Evolutionary conservation across 2,797 vertebrate genomes (phyloP).

Genomic region (Amphiprion clarkii): DNA sequence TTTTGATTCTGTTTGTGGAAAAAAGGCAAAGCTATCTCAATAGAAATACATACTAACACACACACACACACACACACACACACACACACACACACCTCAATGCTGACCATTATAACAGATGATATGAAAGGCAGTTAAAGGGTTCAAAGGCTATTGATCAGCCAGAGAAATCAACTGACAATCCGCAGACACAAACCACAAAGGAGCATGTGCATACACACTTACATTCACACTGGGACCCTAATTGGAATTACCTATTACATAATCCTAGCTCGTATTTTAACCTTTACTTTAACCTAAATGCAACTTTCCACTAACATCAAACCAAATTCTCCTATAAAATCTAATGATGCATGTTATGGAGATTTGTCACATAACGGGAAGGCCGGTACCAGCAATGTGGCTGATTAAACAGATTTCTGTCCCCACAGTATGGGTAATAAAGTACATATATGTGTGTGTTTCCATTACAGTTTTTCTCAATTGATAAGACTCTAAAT

Average conservation of each 20-base stretch:
- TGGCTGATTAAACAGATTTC: too few relatives aligned
- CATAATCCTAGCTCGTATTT: too few relatives aligned
- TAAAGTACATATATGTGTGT: not conserved
- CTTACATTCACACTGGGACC: not conserved
- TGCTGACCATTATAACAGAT: constrained; percentile 67
- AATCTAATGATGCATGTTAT: too few relatives aligned
- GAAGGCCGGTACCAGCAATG: too few relatives aligned
- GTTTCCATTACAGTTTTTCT: not conserved
- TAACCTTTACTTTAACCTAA: too few relatives aligned
- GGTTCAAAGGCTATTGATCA: constrained; percentile 83
- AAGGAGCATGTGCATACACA: constrained; percentile 22
- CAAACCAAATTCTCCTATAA: too few relatives aligned
- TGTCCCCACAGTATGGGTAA: too few relatives aligned
- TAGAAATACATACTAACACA: not conserved
- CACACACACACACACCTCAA: constrained; percentile 27
- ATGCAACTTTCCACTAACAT: too few relatives aligned
- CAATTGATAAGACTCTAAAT: too few relatives aligned
- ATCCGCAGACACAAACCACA: constrained; percentile 47
- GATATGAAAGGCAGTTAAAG: constrained; percentile 76
- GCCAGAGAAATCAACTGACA: constrained; percentile 72
- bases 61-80: constrained; percentile 13
- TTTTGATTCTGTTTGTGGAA: constrained; percentile 32
- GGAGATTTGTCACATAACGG: too few relatives aligned
- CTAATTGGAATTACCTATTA: too few relatives aligned
- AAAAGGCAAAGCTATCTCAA: constrained; percentile 30